Conservation (phyloP, 2,797 vertebrate species). For the Kryptolebias ocellatus region DNA sequence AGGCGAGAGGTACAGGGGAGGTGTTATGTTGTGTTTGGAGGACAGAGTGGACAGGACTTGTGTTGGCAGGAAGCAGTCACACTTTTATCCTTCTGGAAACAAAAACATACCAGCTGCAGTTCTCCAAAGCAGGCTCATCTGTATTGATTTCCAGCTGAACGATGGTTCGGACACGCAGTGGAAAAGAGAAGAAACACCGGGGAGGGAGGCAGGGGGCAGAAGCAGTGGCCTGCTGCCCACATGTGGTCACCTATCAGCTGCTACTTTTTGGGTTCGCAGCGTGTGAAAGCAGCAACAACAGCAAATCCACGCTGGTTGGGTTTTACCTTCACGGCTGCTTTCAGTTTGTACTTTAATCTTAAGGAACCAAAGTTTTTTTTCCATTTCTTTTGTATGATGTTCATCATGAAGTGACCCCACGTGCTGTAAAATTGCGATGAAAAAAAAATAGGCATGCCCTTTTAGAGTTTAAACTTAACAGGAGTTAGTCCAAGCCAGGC, state of each 20-base stretch:
- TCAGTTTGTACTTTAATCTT: background rate
- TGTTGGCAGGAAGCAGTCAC: constrained; percentile 46
- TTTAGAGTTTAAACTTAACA: too few relatives aligned
- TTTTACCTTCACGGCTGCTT: background rate
- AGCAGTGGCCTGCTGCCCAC: constrained; percentile 10
- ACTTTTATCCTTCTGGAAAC: constrained; percentile 59
- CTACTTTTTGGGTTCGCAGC: background rate
- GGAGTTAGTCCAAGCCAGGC: too few relatives aligned
- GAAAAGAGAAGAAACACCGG: constrained; percentile 1
- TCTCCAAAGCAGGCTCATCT: constrained; percentile 41
- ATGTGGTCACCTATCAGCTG: constrained; percentile 3
- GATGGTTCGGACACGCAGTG: background rate
- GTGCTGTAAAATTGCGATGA: too few relatives aligned
- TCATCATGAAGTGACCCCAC: too few relatives aligned
- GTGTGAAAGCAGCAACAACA: constrained; percentile 30
- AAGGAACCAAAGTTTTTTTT: too few relatives aligned
- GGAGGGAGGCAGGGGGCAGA: background rate
- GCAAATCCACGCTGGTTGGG: constrained; percentile 7
- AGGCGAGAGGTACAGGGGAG: constrained; percentile 6
- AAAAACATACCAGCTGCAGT: constrained; percentile 27
- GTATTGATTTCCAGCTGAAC: constrained; percentile 1
- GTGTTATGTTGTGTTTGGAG: constrained; percentile 62
- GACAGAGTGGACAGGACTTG: constrained; percentile 55
- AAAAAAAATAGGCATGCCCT: too few relatives aligned
- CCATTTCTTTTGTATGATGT: too few relatives aligned